Evolutionary conservation across 2,113 vertebrate genomes (phyloP), one percentile per base, ranked within the genome.

Genomic region (Morone chrysops): DNA sequence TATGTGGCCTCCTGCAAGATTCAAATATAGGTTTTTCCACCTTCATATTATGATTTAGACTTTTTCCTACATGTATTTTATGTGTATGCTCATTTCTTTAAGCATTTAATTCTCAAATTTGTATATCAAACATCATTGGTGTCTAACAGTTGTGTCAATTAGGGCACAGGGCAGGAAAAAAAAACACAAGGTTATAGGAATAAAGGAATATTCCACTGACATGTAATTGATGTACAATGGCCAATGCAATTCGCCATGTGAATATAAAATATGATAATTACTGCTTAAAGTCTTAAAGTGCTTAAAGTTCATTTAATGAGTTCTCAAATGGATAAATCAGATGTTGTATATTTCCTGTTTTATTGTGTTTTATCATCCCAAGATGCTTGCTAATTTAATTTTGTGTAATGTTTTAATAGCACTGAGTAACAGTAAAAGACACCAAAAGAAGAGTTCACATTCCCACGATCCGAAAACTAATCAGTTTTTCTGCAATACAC

Each of bases 121-220:
- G 6, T 14, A 22, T 2, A 31, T 36, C n/a, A 31, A 50, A 38
- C 25, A 51, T 38, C 16, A 38, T 4, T 13, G 25, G 16, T 51
- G 6, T 16, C 10, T 54, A 13, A 45, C n/a, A 47, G 43, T 40
- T 47, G 9, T 31, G 45, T 40, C 25, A 6, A 16, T 59, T n/a
- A 9, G 16, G 25, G 69, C n/a, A 69, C 10, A 1, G 2, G 41
- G 50, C 13, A 16, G 25, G 20, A 14, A 66, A 57, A 54, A 67
- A 36, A 31, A 31, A 2, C 31, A 14, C 9, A 36, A 22, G 31
- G 36, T 59, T 38, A 57, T 47, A n/a, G 3, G 40, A 62, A 20
- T 68, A 53, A 63, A 47, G 45, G 11, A 47, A 47, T 22, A 80
- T 54, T 63, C 50, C 68, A 54, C 20, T 48, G 56, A 48, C 18